Conservation (phyloP, 2,888 invertebrate species). For the Tipula confusa region DNA sequence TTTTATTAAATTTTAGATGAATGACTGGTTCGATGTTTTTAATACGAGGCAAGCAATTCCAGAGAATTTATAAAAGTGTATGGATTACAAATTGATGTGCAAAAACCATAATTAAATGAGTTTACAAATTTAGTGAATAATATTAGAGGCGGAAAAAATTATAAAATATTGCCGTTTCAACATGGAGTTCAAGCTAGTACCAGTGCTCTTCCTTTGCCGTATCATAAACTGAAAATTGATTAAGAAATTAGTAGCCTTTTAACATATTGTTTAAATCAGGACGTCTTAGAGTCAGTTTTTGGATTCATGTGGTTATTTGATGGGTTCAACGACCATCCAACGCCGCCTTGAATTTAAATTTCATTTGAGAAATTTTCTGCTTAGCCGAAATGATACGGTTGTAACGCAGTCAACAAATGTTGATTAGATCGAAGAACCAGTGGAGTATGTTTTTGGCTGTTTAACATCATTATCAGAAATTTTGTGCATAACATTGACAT, state of each 20-base stretch:
- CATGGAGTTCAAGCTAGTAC: conserved; percentile 37
- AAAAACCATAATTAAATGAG: conserved; percentile 36
- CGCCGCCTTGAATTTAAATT: background rate
- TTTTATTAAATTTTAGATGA: conserved; percentile 33
- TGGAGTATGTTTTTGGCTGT: background rate
- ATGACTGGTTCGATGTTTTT: conserved; percentile 39
- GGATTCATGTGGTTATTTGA: background rate
- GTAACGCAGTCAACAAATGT: conserved; percentile 32
- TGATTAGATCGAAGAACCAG: background rate
- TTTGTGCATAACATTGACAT: background rate
- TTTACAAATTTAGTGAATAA: conserved; percentile 35
- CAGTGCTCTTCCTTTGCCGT: conserved; percentile 34
- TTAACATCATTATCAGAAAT: background rate
- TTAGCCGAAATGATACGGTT: conserved; percentile 36
- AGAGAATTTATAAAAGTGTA: conserved; percentile 36
- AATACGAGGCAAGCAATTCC: conserved; percentile 35
- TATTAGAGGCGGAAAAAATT: conserved; percentile 35
- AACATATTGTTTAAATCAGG: conserved; percentile 37
- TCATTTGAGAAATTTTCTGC: background rate
- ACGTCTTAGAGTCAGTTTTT: background rate
- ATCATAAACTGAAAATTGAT: conserved; percentile 33
- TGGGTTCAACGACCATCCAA: background rate
- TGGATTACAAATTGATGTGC: conserved; percentile 35
- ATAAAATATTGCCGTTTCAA: conserved; percentile 38
- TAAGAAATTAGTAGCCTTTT: conserved; percentile 37